Percentiles rank a stretch among this genome's conserved stretches.
phyloP scores from a whole-genome alignment of 2,113 vertebrate species.

The Salvelinus fontinalis region DNA sequence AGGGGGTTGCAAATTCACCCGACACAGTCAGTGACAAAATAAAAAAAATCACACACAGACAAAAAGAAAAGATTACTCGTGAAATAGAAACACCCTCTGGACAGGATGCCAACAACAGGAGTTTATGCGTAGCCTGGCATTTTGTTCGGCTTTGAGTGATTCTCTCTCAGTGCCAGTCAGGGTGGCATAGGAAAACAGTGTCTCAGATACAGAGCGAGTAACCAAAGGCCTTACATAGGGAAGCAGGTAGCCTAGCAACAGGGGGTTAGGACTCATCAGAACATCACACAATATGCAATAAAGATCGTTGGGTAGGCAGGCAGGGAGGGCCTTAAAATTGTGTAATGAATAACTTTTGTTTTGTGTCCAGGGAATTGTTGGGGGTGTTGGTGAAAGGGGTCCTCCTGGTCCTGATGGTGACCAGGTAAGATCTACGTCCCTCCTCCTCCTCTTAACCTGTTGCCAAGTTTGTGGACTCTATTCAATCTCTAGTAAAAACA shows the following conservation, averaged over 20 bases:
- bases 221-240: conserved; percentile 30
- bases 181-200: neutral
- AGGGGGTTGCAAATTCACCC: neutral
- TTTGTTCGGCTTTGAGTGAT: neutral
- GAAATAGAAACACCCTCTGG: neutral
- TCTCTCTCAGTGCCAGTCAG: neutral
- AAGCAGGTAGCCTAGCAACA: conserved; percentile 29
- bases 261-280: conserved; percentile 1
- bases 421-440: conserved; percentile 76
- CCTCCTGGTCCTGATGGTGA: conserved; percentile 89
- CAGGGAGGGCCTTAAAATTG: neutral
- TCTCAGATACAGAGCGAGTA: conserved; percentile 18
- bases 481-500: no score
- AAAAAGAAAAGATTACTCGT: neutral
- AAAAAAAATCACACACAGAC: neutral
- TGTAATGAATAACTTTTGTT: neutral
- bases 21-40: neutral
- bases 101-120: neutral
- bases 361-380: conserved; percentile 82
- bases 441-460: neutral
- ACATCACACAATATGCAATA: conserved; percentile 12
- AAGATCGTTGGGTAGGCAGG: neutral
- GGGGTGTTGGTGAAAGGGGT: conserved; percentile 88
- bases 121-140: neutral
- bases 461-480: neutral